Evolutionary conservation across 1,140 invertebrate genomes (phyloP).

Genomic region (Cardiocondyla obscurior): DNA sequence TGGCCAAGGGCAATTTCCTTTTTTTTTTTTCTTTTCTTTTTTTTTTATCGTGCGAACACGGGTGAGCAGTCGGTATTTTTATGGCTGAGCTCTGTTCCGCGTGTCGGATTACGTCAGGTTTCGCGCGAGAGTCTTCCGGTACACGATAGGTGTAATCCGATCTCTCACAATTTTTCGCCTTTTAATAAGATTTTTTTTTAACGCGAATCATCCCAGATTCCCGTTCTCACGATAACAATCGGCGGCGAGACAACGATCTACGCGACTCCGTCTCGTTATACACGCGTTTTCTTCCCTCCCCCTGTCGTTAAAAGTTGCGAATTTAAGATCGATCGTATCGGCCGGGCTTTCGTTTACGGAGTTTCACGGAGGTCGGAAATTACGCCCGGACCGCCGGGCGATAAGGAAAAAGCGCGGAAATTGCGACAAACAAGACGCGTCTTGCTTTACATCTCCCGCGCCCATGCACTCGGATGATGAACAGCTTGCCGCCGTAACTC

Average conservation of each 20-base stretch:
- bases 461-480: constrained; percentile 18
- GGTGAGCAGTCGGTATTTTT: not conserved
- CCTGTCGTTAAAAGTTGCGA: not conserved
- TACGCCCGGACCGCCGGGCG: not conserved
- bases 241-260: not conserved
- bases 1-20: constrained; percentile 13
- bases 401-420: constrained; percentile 30
- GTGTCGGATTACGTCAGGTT: not conserved
- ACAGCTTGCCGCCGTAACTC: constrained; percentile 45
- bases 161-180: constrained; percentile 7
- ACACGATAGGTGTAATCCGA: constrained; percentile 26
- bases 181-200: constrained; percentile 31
- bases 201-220: constrained; percentile 2
- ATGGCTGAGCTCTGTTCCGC: not conserved
- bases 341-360: not conserved
- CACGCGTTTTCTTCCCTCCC: not conserved
- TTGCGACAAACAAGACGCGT: constrained; percentile 52
- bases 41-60: constrained; percentile 18
- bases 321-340: constrained; percentile 29
- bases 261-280: not conserved
- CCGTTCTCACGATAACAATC: constrained; percentile 10
- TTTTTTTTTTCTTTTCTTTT: not conserved
- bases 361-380: constrained; percentile 37
- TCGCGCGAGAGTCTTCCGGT: constrained; percentile 13
- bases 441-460: constrained; percentile 48